A percentile compares a stretch with the other conserved stretches of the same genome.
phyloP scores from a whole-genome alignment of 2,113 vertebrate species.

The Sphaerodactylus townsendi region DNA sequence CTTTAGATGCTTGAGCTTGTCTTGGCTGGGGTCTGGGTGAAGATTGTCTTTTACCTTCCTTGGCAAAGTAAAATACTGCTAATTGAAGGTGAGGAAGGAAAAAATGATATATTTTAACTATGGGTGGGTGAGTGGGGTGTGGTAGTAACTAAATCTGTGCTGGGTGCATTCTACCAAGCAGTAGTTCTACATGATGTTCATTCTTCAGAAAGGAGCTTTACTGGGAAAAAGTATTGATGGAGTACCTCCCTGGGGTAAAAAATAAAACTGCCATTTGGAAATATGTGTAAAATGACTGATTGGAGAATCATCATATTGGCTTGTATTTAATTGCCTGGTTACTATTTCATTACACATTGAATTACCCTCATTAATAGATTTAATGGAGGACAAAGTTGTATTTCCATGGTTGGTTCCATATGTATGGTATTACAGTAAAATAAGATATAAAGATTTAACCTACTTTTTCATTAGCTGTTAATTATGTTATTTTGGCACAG shows the following conservation, averaged over 20 bases:
- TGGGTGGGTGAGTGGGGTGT: too few species aligned
- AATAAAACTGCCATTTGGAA: background rate
- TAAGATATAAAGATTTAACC: conserved; percentile 42
- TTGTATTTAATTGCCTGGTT: background rate
- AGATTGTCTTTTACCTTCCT: too few species aligned
- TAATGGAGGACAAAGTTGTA: conserved; percentile 25
- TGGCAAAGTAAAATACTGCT: too few species aligned
- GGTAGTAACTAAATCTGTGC: background rate
- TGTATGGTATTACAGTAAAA: conserved; percentile 29
- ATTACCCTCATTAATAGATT: conserved; percentile 37
- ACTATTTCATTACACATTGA: conserved; percentile 17
- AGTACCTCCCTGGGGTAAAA: background rate
- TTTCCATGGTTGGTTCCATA: conserved; percentile 15
- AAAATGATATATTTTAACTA: too few species aligned
- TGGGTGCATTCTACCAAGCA: background rate
- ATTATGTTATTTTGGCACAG: conserved; percentile 12
- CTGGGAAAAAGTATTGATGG: background rate
- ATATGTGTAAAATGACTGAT: background rate
- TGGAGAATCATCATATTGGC: background rate
- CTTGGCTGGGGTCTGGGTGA: too few species aligned
- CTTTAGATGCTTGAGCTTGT: too few species aligned
- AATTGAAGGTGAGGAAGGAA: too few species aligned
- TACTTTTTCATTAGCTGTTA: conserved; percentile 21
- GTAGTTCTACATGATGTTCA: background rate
- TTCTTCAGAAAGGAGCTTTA: background rate